phyloP scores from a whole-genome alignment of 2,797 vertebrate genomes.

The Pseudomugil tenellus region DNA sequence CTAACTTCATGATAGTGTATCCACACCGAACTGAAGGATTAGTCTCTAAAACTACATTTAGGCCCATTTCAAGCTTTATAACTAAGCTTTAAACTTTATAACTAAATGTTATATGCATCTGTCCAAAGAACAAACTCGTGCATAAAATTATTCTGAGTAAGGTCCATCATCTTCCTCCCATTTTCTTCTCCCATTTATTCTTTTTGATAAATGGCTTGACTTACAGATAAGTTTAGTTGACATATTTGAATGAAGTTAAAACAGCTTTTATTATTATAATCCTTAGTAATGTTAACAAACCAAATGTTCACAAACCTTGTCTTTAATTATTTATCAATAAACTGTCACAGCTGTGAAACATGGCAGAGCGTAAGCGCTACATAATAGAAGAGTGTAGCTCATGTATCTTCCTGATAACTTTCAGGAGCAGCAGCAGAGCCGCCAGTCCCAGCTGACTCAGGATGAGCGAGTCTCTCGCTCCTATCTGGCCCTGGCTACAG shows the following conservation, averaged over 20 bases:
- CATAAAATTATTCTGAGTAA: neutral
- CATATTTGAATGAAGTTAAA: neutral
- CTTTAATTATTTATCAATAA: neutral
- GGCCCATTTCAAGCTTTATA: too few relatives aligned
- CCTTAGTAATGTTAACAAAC: neutral
- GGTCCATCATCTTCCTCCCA: neutral
- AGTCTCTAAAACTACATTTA: neutral
- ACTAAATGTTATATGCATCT: neutral
- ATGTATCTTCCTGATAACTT: conserved; percentile 24
- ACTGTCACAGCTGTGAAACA: conserved; percentile 6
- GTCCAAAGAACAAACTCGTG: too few relatives aligned
- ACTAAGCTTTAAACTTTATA: too few relatives aligned
- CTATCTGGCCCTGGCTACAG: conserved; percentile 95
- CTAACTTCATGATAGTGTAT: too few relatives aligned
- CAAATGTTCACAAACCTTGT: neutral
- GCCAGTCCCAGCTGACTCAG: conserved; percentile 96
- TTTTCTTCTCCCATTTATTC: neutral
- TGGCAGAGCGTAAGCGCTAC: conserved; percentile 2
- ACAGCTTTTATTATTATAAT: neutral
- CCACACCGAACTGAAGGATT: too few relatives aligned
- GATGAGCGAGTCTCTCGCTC: conserved; percentile 97
- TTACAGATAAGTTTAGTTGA: neutral
- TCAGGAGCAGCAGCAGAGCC: conserved; percentile 97
- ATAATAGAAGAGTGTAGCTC: conserved; percentile 3
- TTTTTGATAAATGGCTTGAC: neutral